A percentile compares a stretch with the other conserved stretches of the same genome.
These are phyloP conservation scores for Melanitta fusca DNA, from an alignment of 2,797 vertebrate species.

Conservation along the genomic window DNA sequence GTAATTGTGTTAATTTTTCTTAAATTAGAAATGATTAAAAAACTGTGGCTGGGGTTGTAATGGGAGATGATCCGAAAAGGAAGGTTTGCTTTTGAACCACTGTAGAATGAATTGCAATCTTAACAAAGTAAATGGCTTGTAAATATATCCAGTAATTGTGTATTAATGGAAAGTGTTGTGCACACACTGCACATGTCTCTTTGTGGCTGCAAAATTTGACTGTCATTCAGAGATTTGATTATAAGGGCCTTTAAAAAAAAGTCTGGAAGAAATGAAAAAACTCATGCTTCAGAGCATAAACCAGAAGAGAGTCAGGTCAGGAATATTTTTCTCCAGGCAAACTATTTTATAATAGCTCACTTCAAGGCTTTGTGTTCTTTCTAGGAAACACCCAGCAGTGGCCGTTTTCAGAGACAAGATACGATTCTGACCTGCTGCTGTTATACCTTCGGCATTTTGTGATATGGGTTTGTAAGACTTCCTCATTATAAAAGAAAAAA, in stretches of 20 bases:
- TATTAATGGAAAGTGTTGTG: not conserved
- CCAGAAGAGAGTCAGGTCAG: not conserved
- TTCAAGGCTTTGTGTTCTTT: not conserved
- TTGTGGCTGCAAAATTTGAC: not conserved
- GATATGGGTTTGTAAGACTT: not conserved
- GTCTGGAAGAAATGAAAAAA: not conserved
- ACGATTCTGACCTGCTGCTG: not conserved
- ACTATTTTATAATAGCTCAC: not conserved
- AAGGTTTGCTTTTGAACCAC: not conserved
- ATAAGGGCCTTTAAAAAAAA: not conserved
- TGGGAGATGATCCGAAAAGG: not conserved
- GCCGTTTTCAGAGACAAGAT: not conserved
- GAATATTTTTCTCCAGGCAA: not conserved
- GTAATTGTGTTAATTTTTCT: constrained; percentile 27
- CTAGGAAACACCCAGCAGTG: not conserved
- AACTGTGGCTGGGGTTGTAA: not conserved
- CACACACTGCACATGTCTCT: not conserved
- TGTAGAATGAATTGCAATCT: constrained; percentile 1
- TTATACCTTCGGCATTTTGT: not conserved
- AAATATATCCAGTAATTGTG: constrained; percentile 19
- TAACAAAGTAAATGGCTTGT: constrained; percentile 44
- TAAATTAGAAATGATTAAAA: constrained; percentile 40
- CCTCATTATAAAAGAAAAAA: constrained; percentile 14
- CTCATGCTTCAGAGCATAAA: not conserved
- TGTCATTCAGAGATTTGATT: not conserved